These are phyloP conservation scores for Meda fulgida DNA, from an alignment of 2,797 vertebrate species.

Conservation along the genomic window DNA sequence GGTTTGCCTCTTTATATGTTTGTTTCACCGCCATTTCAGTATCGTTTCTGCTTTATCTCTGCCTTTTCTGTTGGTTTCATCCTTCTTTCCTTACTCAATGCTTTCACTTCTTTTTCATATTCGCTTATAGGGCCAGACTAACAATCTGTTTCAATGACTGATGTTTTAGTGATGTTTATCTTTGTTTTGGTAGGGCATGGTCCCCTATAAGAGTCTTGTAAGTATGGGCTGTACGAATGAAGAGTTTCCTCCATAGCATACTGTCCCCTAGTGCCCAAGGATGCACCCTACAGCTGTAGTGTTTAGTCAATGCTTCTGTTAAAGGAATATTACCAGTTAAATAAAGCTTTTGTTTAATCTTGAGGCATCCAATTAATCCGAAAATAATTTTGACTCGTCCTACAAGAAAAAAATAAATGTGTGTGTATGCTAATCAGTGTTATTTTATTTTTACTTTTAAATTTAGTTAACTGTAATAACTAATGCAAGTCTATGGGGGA, in stretches of 20 bases:
- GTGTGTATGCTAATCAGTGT: neutral
- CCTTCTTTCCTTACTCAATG: neutral
- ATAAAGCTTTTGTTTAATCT: neutral
- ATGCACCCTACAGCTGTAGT: constrained; percentile 53
- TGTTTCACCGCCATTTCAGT: neutral
- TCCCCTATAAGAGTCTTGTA: constrained; percentile 81
- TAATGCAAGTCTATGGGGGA: too few species aligned
- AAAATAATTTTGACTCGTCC: neutral
- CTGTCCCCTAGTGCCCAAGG: constrained; percentile 54
- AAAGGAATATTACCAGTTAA: constrained; percentile 9
- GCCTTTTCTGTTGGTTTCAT: constrained; percentile 64
- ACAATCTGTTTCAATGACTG: constrained; percentile 25
- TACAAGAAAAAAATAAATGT: neutral
- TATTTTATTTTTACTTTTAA: too few species aligned
- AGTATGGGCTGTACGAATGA: constrained; percentile 72
- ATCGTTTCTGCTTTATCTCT: constrained; percentile 37
- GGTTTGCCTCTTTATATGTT: constrained; percentile 72
- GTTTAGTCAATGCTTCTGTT: neutral
- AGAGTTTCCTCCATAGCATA: constrained; percentile 40
- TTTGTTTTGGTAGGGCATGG: constrained; percentile 84
- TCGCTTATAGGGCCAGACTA: neutral
- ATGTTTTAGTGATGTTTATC: constrained; percentile 73
- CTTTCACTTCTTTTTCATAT: constrained; percentile 18
- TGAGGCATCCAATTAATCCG: neutral
- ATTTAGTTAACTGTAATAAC: too few species aligned